Conservation (phyloP, 2,797 vertebrate genomes). For the Chaunax sp. region DNA sequence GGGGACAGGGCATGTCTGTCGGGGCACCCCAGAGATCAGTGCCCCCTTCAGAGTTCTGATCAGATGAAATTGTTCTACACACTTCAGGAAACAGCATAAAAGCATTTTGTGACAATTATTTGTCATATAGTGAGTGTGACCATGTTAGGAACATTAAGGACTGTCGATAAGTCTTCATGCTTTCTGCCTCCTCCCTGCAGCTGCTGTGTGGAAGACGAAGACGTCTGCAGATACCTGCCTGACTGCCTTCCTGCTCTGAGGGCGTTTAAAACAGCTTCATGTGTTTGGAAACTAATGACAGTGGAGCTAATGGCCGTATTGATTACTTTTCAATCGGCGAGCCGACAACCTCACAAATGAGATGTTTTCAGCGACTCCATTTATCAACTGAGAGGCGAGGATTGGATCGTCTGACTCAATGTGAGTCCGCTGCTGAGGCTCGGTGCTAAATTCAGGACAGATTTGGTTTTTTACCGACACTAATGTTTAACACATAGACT, state of each 20-base stretch:
- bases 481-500: too few species aligned
- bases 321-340: slow-evolving; percentile 69
- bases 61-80: not conserved
- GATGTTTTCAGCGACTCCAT: slow-evolving; percentile 71
- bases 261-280: slow-evolving; percentile 62
- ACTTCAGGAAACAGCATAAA: not conserved
- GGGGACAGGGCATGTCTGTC: too few species aligned
- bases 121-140: not conserved
- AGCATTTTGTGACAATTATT: not conserved
- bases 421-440: slow-evolving; percentile 14
- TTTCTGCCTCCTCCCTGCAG: slow-evolving; percentile 20
- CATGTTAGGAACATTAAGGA: too few species aligned
- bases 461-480: slow-evolving; percentile 2
- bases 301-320: slow-evolving; percentile 74
- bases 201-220: slow-evolving; percentile 30
- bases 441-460: not conserved
- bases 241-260: slow-evolving; percentile 64
- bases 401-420: slow-evolving; percentile 39
- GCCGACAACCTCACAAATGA: slow-evolving; percentile 70
- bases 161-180: slow-evolving; percentile 18
- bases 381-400: slow-evolving; percentile 58
- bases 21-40: too few species aligned
- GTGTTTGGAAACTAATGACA: slow-evolving; percentile 65
- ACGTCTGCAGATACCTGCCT: slow-evolving; percentile 62
- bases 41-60: too few species aligned